Percentiles rank a stretch among this genome's conserved stretches.
Evolutionary conservation across 1,140 invertebrate genomes (phyloP).

Genomic region (Trachelipus rathkii): DNA sequence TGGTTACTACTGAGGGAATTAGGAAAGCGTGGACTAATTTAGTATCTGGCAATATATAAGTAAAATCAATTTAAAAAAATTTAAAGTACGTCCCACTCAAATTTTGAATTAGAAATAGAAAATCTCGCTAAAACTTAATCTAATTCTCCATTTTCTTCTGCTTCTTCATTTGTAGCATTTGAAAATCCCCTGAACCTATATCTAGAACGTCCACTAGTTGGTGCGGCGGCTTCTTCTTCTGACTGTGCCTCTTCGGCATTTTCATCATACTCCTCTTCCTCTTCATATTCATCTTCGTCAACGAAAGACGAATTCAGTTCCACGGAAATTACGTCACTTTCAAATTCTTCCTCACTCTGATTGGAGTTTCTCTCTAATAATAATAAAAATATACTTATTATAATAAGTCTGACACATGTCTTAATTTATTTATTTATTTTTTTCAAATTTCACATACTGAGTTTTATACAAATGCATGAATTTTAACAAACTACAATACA

Average conservation of each 20-base stretch:
- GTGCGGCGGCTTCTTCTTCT: not conserved
- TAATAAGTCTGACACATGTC: not conserved
- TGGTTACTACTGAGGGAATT: too few species aligned
- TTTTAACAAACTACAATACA: too few species aligned
- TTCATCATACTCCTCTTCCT: not conserved
- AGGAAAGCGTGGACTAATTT: too few species aligned
- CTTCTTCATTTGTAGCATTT: not conserved
- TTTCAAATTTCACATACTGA: too few species aligned
- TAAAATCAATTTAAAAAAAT: too few species aligned
- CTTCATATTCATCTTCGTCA: not conserved
- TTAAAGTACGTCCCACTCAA: not conserved
- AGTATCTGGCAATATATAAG: too few species aligned
- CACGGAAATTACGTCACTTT: not conserved
- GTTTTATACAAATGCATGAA: too few species aligned
- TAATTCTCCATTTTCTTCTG: not conserved
- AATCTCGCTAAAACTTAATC: not conserved
- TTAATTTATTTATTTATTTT: too few species aligned
- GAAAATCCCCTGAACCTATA: not conserved
- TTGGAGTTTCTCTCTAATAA: not conserved
- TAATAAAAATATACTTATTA: constrained; percentile 19
- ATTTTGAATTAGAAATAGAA: too few species aligned
- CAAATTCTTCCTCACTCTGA: not conserved
- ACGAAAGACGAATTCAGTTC: constrained; percentile 3
- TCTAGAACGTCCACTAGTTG: not conserved
- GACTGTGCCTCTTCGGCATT: not conserved